Evolutionary conservation across 1,140 invertebrate species (phyloP), one percentile per base, ranked within the genome.

Genomic region (Platorchestia sp.): DNA sequence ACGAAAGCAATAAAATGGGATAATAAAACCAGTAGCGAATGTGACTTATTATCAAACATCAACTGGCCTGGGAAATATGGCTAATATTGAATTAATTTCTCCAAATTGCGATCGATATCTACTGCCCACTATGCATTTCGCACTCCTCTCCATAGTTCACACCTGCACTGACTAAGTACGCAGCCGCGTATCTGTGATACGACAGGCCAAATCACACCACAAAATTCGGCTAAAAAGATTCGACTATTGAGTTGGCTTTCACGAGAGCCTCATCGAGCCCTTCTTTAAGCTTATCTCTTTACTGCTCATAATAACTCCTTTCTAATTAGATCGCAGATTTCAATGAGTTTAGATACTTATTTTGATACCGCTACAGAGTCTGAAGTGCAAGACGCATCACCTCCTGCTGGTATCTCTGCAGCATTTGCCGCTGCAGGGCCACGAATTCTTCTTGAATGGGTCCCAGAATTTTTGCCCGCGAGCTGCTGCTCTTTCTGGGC

Each of bases 291-390:
- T 36, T 7, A 3, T 45, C 36, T 19, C 91, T 93, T 36, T 93
- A 40, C 43, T 93, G 43, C 43, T 45, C 43, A 44, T 44, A 93
- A 47, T 45, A 93, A 22, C 91, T 93, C 44, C 40, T 27, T 36
- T 93, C 91, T 6, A 93, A 44, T 19, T 93, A 44, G 3, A 93
- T 47, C 43, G 47, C 45, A 1, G 91, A 45, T 41, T 47, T 47
- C 40, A 93, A 40, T 19, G 91, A 45, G 3, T 40, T 47, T 5
- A 47, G 6, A 41, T 45, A 93, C 44, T 93, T 93, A 36, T 10
- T 93, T 47, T 93, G 19, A 47, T 93, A 93, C 44, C 44, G 1
- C 45, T 93, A 19, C 45, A 93, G 91, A 93, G 91, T 47, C 45
- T 93, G 43, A 10, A 93, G 91, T 6, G 91, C 91, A 6, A 93